These are phyloP conservation scores for Gerris lacustris DNA, from an alignment of 2,888 invertebrate genomes.

Conservation along the genomic window DNA sequence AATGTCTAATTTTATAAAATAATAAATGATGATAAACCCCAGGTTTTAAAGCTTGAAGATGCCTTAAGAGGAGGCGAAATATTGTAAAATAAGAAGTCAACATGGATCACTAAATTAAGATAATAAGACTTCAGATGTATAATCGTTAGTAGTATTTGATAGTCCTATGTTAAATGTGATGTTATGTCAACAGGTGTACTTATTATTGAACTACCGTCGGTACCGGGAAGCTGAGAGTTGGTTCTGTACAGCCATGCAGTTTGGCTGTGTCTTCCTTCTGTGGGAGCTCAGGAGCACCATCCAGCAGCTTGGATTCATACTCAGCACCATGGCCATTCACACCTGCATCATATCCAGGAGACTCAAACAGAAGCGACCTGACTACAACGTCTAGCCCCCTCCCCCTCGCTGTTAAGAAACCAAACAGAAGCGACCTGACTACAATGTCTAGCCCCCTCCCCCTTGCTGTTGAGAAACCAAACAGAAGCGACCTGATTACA, in stretches of 20 bases:
- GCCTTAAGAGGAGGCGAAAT: too few relatives aligned
- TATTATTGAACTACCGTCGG: conserved; percentile 24
- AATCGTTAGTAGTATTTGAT: too few relatives aligned
- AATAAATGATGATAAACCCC: too few relatives aligned
- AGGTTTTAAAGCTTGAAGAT: too few relatives aligned
- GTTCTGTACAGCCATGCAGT: conserved; percentile 23
- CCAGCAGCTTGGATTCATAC: conserved; percentile 26
- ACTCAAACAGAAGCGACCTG: conserved; percentile 27
- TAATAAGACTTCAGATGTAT: too few relatives aligned
- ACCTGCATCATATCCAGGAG: conserved; percentile 23
- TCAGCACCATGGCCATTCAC: conserved; percentile 24
- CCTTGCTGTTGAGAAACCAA: conserved; percentile 2
- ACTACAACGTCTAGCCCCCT: conserved; percentile 27
- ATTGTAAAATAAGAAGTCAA: too few relatives aligned
- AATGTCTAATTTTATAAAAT: too few relatives aligned
- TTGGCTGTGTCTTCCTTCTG: conserved; percentile 24
- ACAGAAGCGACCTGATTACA: conserved; percentile 28
- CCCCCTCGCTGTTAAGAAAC: too few relatives aligned
- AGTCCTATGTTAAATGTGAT: too few relatives aligned
- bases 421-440: conserved; percentile 28
- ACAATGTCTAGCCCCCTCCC: conserved; percentile 25
- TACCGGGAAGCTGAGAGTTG: conserved; percentile 27
- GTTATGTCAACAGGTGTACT: conserved; percentile 21
- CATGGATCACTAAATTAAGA: too few relatives aligned
- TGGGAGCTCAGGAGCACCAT: conserved; percentile 28